phyloP scores from a whole-genome alignment of 2,797 vertebrate species.

The Bradypodion pumilum region DNA sequence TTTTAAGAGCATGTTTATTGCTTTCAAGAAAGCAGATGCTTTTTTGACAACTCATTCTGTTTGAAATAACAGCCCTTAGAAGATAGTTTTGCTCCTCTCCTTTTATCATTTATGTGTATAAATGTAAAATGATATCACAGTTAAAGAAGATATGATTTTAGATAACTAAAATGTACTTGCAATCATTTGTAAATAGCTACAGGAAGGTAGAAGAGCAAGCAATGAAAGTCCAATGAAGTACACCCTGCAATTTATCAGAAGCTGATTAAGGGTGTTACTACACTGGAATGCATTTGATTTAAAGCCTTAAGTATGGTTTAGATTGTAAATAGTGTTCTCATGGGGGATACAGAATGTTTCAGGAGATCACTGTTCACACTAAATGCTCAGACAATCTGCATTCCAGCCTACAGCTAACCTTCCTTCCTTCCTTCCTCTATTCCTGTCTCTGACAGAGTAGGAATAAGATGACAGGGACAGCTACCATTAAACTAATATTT shows the following conservation, averaged over 20 bases:
- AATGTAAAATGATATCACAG: neutral
- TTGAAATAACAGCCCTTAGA: neutral
- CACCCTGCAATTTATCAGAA: neutral
- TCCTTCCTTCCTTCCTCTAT: too few relatives aligned
- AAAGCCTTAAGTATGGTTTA: too few relatives aligned
- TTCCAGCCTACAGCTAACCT: too few relatives aligned
- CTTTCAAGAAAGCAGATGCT: conserved; percentile 3
- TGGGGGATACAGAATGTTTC: too few relatives aligned
- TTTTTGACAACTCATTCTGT: neutral
- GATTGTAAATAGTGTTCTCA: too few relatives aligned
- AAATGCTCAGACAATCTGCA: too few relatives aligned
- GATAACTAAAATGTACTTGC: neutral
- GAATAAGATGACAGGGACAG: too few relatives aligned
- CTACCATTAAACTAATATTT: too few relatives aligned
- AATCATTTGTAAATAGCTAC: neutral
- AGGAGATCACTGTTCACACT: too few relatives aligned
- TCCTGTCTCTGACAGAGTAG: too few relatives aligned
- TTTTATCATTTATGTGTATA: neutral
- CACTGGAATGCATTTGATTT: too few relatives aligned
- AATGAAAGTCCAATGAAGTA: neutral
- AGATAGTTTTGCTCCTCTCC: neutral
- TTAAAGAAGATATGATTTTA: neutral
- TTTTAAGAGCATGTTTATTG: neutral
- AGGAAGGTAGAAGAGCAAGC: neutral
- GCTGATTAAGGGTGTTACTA: too few relatives aligned